These are phyloP conservation scores for Callithrix jacchus DNA, from an alignment of 2,113 vertebrate species.

Conservation along the genomic window DNA sequence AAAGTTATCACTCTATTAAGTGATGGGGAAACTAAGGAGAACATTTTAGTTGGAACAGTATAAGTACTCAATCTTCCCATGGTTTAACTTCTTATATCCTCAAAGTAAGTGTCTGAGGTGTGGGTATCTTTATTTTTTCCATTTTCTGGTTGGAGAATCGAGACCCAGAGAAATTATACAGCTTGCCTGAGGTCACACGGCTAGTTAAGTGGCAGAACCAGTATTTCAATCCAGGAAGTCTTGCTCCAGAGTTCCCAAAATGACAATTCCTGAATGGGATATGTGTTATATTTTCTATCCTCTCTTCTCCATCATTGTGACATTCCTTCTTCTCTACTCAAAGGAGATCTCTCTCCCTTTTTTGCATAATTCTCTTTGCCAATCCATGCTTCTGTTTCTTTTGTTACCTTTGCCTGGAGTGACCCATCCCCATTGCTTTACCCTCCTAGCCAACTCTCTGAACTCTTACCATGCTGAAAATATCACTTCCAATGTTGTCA, in stretches of 20 bases:
- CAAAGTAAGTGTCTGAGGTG: neutral
- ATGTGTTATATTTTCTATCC: neutral
- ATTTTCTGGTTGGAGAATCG: neutral
- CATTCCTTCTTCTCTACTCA: neutral
- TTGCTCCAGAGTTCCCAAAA: neutral
- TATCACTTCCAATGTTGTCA: neutral
- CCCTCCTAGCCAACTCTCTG: neutral
- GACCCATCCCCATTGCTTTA: neutral
- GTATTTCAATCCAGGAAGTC: neutral
- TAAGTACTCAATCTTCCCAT: too few species aligned
- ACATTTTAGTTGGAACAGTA: too few species aligned
- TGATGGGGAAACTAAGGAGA: conserved; percentile 13
- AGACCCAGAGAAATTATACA: neutral
- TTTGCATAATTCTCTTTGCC: neutral
- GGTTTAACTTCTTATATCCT: neutral
- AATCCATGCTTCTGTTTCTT: neutral
- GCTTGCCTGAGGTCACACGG: neutral
- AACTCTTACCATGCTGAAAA: neutral
- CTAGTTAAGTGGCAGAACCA: neutral
- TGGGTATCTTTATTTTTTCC: neutral
- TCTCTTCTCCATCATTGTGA: neutral
- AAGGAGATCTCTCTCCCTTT: neutral
- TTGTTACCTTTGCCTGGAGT: neutral
- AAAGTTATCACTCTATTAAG: neutral
- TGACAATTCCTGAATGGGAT: neutral